Conservation (phyloP, 1,140 invertebrate genomes). For the Telenomus remus region DNA sequence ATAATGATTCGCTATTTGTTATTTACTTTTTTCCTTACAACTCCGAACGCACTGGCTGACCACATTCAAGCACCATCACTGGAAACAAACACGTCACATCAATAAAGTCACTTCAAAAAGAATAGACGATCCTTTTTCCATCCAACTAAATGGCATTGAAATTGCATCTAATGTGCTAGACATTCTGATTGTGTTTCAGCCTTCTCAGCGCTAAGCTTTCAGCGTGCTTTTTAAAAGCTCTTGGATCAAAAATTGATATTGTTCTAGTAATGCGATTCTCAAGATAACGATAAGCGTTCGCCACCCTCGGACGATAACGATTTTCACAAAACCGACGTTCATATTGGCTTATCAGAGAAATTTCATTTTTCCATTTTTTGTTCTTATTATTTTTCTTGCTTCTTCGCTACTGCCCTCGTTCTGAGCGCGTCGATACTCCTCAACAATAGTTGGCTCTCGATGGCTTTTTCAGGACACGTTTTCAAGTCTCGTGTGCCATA, state of each 20-base stretch:
- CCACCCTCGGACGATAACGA: constrained; percentile 24
- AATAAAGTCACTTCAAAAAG: constrained; percentile 17
- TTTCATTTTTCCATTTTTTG: constrained; percentile 26
- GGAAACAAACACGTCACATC: constrained; percentile 20
- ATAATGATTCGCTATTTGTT: too few species aligned
- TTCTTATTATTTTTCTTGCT: constrained; percentile 28
- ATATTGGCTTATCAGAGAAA: constrained; percentile 25
- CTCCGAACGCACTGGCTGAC: constrained; percentile 15
- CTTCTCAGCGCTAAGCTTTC: constrained; percentile 5
- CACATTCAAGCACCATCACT: constrained; percentile 26
- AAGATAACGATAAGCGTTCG: constrained; percentile 2
- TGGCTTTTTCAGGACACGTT: constrained; percentile 47
- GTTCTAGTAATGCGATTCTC: constrained; percentile 1
- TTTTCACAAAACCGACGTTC: constrained; percentile 16
- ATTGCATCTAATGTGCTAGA: constrained; percentile 2
- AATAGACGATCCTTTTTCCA: constrained; percentile 6
- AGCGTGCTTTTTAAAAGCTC: background rate
- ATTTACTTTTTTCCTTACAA: too few species aligned
- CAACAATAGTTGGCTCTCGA: constrained; percentile 59
- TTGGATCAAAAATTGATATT: constrained; percentile 8
- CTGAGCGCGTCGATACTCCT: constrained; percentile 59
- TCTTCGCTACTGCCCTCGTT: constrained; percentile 23
- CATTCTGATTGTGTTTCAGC: background rate
- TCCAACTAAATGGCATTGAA: constrained; percentile 1
- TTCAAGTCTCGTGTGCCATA: constrained; percentile 31